Base-by-base conservation (phyloP, 2,888 invertebrate genomes). In the Patella ulyssiponensis region DNA sequence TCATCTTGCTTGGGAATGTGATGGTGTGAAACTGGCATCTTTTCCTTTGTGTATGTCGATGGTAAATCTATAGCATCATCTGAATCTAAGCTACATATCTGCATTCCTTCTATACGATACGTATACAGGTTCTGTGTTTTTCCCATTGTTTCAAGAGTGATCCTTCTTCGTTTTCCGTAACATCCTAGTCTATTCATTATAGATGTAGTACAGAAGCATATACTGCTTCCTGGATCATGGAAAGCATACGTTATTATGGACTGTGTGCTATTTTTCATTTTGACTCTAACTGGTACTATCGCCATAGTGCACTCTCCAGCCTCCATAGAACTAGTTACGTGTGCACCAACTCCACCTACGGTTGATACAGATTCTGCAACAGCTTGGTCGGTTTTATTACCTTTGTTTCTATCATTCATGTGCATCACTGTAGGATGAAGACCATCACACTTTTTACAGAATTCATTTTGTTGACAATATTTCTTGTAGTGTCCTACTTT, bases 241-340 rank as follows among this genome's bases (percentile, higher is more conserved):
- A 77, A 77, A 11, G 77, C 77, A 70, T 77, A 75, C 14, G 75
- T 75, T 33, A 51, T 44, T 9, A 70, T 56, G 11, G 71, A 12
- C 51, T 51, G 20, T 14, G 15, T 58, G 15, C 71, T 53, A 20
- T 74, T 69, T 23, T 71, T 72, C 72, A 64, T 20, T 52, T 52
- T 71, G 15, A 78, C 58, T 23, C 23, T n/a, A 9, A 78, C 79
- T 3, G 79, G 76, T 11, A 79, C 53, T 17, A 79, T 79, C 3
- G 76, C 56, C 79, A 79, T 77, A 33, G 76, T 77, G 20, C 51
- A 56, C 64, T 64, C 20, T 20, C 64, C 64, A 33, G 33, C 33
- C 33, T 33, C 33, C 33, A 3, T 33, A 33, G 33, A 33, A 33
- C 33, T 33, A 33, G 33, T 33, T 33, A 33, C 33, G 33, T 33